These are phyloP conservation scores for Drosophila watanabei DNA, from an alignment of 1,140 invertebrate genomes.

Conservation along the genomic window DNA sequence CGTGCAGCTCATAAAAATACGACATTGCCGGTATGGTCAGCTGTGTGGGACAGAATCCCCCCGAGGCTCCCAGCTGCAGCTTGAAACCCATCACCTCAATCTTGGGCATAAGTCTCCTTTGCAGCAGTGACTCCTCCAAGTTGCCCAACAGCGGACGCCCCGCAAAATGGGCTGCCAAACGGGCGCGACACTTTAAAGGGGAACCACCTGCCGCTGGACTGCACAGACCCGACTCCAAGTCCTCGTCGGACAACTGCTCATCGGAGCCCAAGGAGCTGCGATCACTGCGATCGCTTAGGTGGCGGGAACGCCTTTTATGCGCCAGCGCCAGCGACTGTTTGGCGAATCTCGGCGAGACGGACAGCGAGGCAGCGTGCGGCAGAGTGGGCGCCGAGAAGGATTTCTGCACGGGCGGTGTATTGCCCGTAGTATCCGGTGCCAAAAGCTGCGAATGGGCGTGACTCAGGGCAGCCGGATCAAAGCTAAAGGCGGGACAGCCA, in stretches of 20 bases:
- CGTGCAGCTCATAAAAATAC: slow-evolving; percentile 97
- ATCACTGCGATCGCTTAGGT: slow-evolving; percentile 84
- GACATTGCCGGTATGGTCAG: slow-evolving; percentile 95
- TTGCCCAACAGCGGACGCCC: slow-evolving; percentile 80
- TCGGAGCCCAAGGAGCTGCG: slow-evolving; percentile 82
- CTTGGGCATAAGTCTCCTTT: slow-evolving; percentile 95
- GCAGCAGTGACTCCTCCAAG: slow-evolving; percentile 97
- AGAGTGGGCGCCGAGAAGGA: slow-evolving; percentile 83
- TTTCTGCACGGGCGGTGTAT: slow-evolving; percentile 73
- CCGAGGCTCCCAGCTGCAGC: slow-evolving; percentile 96
- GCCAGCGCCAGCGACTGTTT: slow-evolving; percentile 78
- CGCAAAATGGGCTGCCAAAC: slow-evolving; percentile 61
- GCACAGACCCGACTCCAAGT: slow-evolving; percentile 72
- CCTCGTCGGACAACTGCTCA: slow-evolving; percentile 84
- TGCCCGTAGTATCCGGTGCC: slow-evolving; percentile 30
- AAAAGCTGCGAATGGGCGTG: slow-evolving; percentile 54
- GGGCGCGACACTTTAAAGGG: slow-evolving; percentile 68
- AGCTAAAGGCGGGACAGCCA: slow-evolving; percentile 65
- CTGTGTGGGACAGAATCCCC: slow-evolving; percentile 96
- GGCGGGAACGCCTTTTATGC: slow-evolving; percentile 80
- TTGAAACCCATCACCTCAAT: slow-evolving; percentile 96
- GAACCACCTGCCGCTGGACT: slow-evolving; percentile 77
- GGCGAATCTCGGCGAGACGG: slow-evolving; percentile 78
- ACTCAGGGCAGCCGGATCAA: slow-evolving; percentile 60
- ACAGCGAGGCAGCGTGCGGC: slow-evolving; percentile 68